Conservation (phyloP, 2,113 vertebrate species). For the Syrrhaptes paradoxus region DNA sequence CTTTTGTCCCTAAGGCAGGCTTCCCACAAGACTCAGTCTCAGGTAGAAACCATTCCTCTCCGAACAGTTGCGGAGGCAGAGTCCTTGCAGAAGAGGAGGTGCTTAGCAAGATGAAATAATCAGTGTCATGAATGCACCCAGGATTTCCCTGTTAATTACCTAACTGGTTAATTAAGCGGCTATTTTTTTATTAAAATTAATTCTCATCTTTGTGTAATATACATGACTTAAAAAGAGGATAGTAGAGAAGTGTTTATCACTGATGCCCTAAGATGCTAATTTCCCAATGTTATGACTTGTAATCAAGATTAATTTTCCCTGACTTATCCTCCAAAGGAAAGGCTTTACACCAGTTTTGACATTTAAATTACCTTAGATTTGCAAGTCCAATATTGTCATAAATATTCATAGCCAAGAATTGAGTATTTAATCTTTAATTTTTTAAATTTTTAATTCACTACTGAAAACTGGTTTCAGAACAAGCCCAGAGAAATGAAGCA, state of each 20-base stretch:
- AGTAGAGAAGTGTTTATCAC: constrained; percentile 2
- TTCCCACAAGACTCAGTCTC: background rate
- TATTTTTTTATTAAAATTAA: background rate
- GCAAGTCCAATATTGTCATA: constrained; percentile 55
- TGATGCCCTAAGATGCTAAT: constrained; percentile 10
- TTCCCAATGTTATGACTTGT: constrained; percentile 15
- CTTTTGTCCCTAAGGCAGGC: background rate
- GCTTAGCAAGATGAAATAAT: background rate
- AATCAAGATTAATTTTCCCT: constrained; percentile 58
- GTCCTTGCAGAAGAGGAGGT: background rate
- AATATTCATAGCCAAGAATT: constrained; percentile 52
- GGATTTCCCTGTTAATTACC: constrained; percentile 14
- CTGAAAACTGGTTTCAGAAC: background rate
- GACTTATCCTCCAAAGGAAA: constrained; percentile 40
- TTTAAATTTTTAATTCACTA: background rate
- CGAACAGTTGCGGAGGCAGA: background rate
- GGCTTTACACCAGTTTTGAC: constrained; percentile 34
- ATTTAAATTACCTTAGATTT: constrained; percentile 66
- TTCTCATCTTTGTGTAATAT: background rate
- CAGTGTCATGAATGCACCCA: background rate
- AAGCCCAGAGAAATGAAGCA: background rate
- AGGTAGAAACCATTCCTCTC: background rate
- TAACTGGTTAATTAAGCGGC: background rate
- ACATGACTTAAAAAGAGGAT: background rate
- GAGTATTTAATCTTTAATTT: background rate